These are phyloP conservation scores for Saccopteryx leptura DNA, from an alignment of 2,113 vertebrate species.

Conservation along the genomic window DNA sequence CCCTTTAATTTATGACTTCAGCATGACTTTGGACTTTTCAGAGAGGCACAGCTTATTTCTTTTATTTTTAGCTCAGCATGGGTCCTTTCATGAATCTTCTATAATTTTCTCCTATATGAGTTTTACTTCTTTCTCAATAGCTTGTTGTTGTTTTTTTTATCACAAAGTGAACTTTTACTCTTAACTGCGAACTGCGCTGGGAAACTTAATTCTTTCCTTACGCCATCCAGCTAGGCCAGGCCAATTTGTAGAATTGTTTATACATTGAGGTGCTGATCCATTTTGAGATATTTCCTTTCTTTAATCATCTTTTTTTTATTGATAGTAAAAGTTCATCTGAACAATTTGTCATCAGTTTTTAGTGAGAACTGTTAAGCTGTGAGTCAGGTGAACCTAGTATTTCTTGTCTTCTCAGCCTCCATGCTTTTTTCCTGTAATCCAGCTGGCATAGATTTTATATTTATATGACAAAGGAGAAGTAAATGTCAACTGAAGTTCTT, in stretches of 20 bases:
- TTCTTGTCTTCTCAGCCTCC: conserved; percentile 2
- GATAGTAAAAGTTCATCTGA: conserved; percentile 4
- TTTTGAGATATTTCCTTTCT: not conserved
- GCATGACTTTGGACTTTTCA: not conserved
- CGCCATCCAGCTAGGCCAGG: not conserved
- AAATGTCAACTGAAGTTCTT: conserved; percentile 67
- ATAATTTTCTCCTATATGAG: conserved; percentile 41
- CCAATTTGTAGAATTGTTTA: not conserved
- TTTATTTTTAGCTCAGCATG: not conserved
- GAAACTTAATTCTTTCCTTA: not conserved
- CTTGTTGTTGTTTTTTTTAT: not conserved
- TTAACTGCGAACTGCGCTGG: not conserved
- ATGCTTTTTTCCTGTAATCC: not conserved
- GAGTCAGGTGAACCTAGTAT: not conserved
- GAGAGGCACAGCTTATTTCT: not conserved
- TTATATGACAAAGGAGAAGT: conserved; percentile 62
- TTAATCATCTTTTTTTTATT: not conserved
- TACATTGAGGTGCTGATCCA: not conserved
- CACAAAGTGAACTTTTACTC: conserved; percentile 24
- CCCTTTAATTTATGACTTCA: conserved; percentile 23
- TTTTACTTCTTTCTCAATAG: not conserved
- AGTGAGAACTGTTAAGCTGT: not conserved
- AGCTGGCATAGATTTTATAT: conserved; percentile 14
- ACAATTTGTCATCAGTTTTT: not conserved
- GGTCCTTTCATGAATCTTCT: not conserved